phyloP scores from a whole-genome alignment of 2,888 invertebrate genomes.

The Blomia tropicalis region DNA sequence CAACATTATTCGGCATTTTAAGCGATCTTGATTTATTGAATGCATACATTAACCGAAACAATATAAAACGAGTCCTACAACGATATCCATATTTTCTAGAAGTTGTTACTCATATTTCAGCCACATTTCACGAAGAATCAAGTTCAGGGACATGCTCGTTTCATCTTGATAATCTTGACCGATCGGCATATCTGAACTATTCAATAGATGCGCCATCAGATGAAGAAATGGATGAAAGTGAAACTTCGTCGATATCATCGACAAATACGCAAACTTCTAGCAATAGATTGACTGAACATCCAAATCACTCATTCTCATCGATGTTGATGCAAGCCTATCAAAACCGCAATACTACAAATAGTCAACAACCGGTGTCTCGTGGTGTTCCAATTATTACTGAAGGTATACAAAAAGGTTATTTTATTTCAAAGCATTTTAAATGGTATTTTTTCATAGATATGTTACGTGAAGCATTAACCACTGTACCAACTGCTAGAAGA shows the following conservation, averaged over 20 bases:
- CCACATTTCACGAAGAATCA: constrained; percentile 40
- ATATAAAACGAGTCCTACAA: constrained; percentile 50
- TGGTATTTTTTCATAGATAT: constrained; percentile 42
- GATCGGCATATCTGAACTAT: constrained; percentile 29
- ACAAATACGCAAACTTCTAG: neutral
- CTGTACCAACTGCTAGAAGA: constrained; percentile 40
- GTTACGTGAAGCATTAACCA: constrained; percentile 59
- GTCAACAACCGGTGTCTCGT: neutral
- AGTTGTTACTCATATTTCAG: constrained; percentile 50
- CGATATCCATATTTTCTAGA: constrained; percentile 53
- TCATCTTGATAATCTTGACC: neutral
- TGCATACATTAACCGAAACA: constrained; percentile 50
- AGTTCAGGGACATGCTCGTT: neutral
- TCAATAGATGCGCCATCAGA: constrained; percentile 37
- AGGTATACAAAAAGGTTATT: constrained; percentile 1
- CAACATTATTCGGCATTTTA: constrained; percentile 51
- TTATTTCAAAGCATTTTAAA: neutral
- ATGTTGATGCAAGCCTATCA: constrained; percentile 32
- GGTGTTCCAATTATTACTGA: constrained; percentile 17
- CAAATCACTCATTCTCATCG: neutral
- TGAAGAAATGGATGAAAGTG: constrained; percentile 32
- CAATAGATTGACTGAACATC: neutral
- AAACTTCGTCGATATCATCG: constrained; percentile 25
- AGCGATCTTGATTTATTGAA: constrained; percentile 59
- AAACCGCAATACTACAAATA: neutral